Base-by-base conservation (phyloP, 2,888 invertebrate genomes). In the Sisyra nigra region DNA sequence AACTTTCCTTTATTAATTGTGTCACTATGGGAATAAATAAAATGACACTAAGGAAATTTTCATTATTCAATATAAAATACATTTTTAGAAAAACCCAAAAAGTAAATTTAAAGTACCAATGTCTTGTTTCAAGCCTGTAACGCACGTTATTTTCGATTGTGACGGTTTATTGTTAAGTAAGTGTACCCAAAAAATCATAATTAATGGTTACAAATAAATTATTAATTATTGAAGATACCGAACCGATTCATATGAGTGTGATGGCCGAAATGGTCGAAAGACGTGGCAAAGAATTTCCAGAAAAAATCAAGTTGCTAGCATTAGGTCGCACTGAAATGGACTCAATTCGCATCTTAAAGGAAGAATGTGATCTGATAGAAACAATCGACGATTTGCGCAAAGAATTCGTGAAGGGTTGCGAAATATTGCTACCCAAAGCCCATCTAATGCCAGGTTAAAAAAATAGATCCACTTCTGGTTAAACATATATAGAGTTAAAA, bases 111-210 rank as follows among this genome's bases (percentile, higher is more conserved):
- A 5, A 24, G 24, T 24, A 24, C 3, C 7, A 5, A 24, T 24
- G 24, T 5, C 24, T 7, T 3, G 3, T 24, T 44, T 35, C 35
- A 34, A 32, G 19, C 8, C 19, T 34, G 29, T 34, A n/a, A 44
- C 32, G 8, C 38, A 38, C 38, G 38, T 44, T 44, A 44, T 44
- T 44, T 38, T 44, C 32, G 39, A 34, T 34, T 34, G 34, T 15
- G 34, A 34, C 11, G 34, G 34, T n/a, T 11, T 34, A 3, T 14
- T 34, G 34, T 34, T 34, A 34, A 11, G 34, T 34, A 11, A 11
- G 4, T 24, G 3, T 24, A 24, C 24, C 24, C 3, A 24, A 5
- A 24, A 24, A 24, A 24, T 24, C 7, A 24, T 24, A 24, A 32
- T 32, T 3, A 11, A 32, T 32, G 11, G 3, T 11, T 32, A 32